These are phyloP conservation scores for Cyprinus carpio DNA, from an alignment of 2,113 vertebrate species.

Conservation along the genomic window DNA sequence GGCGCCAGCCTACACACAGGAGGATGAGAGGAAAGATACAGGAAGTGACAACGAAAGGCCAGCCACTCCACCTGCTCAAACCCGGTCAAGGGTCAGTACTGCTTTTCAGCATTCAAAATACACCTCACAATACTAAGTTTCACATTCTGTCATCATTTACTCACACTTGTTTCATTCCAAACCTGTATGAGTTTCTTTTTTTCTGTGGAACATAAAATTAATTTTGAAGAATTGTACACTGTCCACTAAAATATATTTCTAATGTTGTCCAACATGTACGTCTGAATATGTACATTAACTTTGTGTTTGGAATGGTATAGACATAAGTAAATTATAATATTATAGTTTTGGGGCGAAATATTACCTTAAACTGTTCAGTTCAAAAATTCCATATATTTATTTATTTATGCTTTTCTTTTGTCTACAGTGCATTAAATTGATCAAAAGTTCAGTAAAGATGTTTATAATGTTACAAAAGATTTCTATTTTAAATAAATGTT, in stretches of 20 bases:
- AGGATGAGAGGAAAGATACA: slow-evolving; percentile 16
- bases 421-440: too few relatives aligned
- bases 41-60: background rate
- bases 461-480: too few relatives aligned
- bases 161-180: background rate
- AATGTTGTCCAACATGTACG: too few relatives aligned
- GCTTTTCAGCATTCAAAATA: background rate
- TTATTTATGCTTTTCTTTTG: too few relatives aligned
- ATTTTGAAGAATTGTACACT: too few relatives aligned
- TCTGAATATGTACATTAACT: too few relatives aligned
- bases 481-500: too few relatives aligned
- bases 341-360: background rate
- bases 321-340: background rate
- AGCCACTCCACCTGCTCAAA: slow-evolving; percentile 41
- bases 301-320: background rate
- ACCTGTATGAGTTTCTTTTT: background rate
- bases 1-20: slow-evolving; percentile 26
- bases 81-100: slow-evolving; percentile 69
- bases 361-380: background rate
- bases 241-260: too few relatives aligned
- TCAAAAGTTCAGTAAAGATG: too few relatives aligned
- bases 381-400: too few relatives aligned
- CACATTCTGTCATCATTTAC: background rate
- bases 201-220: background rate
- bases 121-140: background rate